Conservation (phyloP, 2,113 vertebrate species). For the Pomatorhinus ruficollis region DNA sequence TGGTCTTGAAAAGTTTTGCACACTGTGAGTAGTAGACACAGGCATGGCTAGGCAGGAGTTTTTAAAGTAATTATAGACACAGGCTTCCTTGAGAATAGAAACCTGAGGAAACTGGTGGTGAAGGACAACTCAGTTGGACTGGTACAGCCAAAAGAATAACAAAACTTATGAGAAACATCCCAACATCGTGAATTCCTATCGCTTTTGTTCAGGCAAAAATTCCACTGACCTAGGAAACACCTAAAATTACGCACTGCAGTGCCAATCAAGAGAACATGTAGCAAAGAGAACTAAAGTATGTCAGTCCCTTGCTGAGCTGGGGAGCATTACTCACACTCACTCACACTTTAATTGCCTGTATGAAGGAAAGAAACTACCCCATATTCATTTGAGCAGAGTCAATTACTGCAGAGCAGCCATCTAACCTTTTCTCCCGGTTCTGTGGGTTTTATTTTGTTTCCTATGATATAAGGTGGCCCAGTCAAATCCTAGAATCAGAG, state of each 20-base stretch:
- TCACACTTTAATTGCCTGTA: neutral
- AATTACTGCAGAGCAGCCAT: neutral
- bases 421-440: neutral
- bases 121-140: neutral
- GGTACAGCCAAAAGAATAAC: neutral
- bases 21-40: neutral
- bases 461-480: neutral
- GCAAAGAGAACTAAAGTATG: neutral
- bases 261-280: neutral
- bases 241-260: neutral
- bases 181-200: neutral
- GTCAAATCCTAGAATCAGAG: neutral
- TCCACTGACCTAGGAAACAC: neutral
- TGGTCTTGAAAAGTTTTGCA: fast-evolving
- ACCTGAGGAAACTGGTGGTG: neutral
- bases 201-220: constrained; percentile 18
- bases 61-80: neutral
- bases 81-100: neutral
- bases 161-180: neutral
- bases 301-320: neutral
- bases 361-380: neutral
- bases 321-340: neutral
- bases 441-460: neutral
- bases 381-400: neutral
- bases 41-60: neutral